A percentile compares a stretch with the other conserved stretches of the same genome.
These are phyloP conservation scores for Dorcus parallelipipedus DNA, from an alignment of 2,888 invertebrate species.

Conservation along the genomic window DNA sequence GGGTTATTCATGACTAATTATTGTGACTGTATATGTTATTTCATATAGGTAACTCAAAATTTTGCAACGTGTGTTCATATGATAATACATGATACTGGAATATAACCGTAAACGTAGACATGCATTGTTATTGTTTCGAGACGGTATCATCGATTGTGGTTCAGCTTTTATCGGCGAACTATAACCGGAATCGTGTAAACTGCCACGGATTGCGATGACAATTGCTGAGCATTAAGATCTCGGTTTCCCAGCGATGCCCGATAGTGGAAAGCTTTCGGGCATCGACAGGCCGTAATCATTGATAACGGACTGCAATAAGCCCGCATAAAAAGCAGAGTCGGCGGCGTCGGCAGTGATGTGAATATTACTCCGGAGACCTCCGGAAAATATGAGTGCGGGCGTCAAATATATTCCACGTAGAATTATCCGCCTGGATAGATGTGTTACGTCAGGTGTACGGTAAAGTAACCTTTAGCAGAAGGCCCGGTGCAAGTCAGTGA, in stretches of 20 bases:
- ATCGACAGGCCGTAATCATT: conserved; percentile 45
- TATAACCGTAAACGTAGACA: conserved; percentile 5
- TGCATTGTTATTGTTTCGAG: conserved; percentile 10
- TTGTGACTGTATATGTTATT: no score
- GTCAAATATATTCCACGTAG: conserved; percentile 13
- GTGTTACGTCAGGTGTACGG: conserved; percentile 2
- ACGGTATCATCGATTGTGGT: background rate
- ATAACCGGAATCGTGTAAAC: conserved; percentile 17
- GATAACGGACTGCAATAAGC: conserved; percentile 41
- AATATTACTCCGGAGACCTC: conserved; percentile 45
- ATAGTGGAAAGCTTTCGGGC: conserved; percentile 19
- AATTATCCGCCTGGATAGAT: conserved; percentile 14
- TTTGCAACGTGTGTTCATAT: no score
- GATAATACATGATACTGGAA: background rate
- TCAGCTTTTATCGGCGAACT: conserved; percentile 5
- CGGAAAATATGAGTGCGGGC: conserved; percentile 41
- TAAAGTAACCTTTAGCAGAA: background rate
- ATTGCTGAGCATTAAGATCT: conserved; percentile 19
- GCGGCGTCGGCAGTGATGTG: conserved; percentile 38
- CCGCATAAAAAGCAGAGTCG: conserved; percentile 37
- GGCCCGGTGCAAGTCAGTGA: background rate
- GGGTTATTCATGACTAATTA: no score
- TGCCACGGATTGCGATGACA: conserved; percentile 15
- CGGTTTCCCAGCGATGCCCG: conserved; percentile 8
- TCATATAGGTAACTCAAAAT: no score